Conservation (phyloP, 2,113 vertebrate species). For the Poicephalus meyeri region DNA sequence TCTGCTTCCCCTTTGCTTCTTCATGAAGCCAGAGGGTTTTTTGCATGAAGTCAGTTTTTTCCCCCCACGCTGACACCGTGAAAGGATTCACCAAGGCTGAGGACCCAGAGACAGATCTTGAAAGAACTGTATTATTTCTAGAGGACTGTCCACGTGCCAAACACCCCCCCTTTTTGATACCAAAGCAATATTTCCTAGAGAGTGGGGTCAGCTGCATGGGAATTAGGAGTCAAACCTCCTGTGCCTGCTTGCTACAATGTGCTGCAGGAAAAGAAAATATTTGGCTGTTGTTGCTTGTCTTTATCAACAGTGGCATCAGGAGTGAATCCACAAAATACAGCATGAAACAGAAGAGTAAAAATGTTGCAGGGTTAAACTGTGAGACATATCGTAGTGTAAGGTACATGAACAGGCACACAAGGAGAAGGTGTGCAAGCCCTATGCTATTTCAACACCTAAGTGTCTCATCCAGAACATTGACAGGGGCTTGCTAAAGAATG, state of each 20-base stretch:
- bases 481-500: neutral
- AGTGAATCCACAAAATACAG: neutral
- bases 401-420: neutral
- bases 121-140: neutral
- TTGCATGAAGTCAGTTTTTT: neutral
- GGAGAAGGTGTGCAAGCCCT: neutral
- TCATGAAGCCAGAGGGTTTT: neutral
- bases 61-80: neutral
- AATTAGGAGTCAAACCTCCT: neutral
- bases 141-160: neutral
- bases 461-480: neutral
- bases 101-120: neutral
- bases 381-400: accelerated
- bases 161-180: neutral
- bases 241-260: neutral
- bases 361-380: neutral
- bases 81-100: neutral
- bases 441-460: neutral
- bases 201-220: neutral
- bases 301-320: neutral
- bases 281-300: neutral
- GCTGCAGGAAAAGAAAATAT: neutral
- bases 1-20: neutral
- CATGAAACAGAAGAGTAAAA: neutral
- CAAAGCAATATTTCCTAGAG: neutral